phyloP scores from a whole-genome alignment of 2,113 vertebrate genomes.

The Trichechus manatus region DNA sequence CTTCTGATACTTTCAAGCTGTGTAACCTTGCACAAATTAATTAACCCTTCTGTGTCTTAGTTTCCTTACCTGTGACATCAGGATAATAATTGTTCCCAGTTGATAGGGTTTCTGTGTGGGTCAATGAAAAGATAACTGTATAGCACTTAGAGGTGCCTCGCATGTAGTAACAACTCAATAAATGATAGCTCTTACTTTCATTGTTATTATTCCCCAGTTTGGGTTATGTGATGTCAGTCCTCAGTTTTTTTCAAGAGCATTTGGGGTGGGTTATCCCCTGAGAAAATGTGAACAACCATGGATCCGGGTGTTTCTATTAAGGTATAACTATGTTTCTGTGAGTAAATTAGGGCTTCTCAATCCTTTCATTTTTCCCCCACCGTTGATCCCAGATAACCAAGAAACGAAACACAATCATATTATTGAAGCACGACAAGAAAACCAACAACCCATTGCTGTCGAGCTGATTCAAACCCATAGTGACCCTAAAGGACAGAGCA shows the following conservation, averaged over 20 bases:
- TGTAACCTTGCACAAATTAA: background rate
- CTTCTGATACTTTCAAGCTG: background rate
- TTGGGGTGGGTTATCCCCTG: background rate
- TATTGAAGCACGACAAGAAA: background rate
- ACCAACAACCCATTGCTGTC: too few species aligned
- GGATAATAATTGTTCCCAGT: background rate
- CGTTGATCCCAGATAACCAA: background rate
- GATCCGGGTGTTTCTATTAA: background rate
- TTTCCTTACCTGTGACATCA: background rate
- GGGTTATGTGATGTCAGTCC: background rate
- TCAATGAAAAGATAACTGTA: background rate
- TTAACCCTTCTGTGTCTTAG: background rate
- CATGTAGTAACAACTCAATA: background rate
- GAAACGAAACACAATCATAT: background rate
- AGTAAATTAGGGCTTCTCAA: background rate
- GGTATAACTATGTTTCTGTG: background rate
- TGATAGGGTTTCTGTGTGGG: background rate
- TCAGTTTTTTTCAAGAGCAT: background rate
- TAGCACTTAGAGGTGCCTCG: background rate
- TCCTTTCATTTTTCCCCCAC: background rate
- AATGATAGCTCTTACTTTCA: background rate
- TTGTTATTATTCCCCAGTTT: background rate
- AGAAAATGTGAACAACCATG: background rate
- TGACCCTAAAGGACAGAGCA: too few species aligned
- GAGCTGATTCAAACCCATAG: too few species aligned